Evolutionary conservation across 2,888 invertebrate genomes (phyloP).

Genomic region (Oligia fasciuncula): DNA sequence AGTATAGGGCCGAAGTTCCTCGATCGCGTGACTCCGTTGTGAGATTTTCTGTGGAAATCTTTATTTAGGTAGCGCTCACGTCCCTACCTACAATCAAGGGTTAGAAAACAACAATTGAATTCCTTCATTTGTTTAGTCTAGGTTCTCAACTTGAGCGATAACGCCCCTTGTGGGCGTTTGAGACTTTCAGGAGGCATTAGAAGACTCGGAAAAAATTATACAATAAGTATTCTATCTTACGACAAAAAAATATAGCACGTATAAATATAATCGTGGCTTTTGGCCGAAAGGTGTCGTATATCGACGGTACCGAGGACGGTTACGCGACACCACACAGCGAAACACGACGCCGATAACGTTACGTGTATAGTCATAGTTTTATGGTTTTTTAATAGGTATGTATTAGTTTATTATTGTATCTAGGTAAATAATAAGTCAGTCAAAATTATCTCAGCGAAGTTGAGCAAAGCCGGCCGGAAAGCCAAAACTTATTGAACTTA

Average conservation of each 20-base stretch:
- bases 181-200: neutral
- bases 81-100: neutral
- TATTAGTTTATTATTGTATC: too few species aligned
- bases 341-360: too few species aligned
- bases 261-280: neutral
- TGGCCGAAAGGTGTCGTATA: too few species aligned
- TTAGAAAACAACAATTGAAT: conserved; percentile 2
- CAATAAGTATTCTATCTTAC: neutral
- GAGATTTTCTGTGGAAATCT: conserved; percentile 29
- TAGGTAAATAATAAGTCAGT: neutral
- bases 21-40: conserved; percentile 28
- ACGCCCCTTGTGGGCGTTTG: neutral
- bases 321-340: too few species aligned
- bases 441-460: neutral
- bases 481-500: conserved; percentile 20
- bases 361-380: too few species aligned
- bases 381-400: too few species aligned
- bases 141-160: neutral
- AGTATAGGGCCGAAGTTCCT: conserved; percentile 5
- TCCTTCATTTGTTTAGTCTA: neutral
- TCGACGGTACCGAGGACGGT: too few species aligned
- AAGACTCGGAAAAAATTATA: neutral
- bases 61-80: neutral
- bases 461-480: neutral
- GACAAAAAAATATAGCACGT: neutral